phyloP scores from a whole-genome alignment of 1,140 invertebrate genomes.

The Sarcophaga peregrina region DNA sequence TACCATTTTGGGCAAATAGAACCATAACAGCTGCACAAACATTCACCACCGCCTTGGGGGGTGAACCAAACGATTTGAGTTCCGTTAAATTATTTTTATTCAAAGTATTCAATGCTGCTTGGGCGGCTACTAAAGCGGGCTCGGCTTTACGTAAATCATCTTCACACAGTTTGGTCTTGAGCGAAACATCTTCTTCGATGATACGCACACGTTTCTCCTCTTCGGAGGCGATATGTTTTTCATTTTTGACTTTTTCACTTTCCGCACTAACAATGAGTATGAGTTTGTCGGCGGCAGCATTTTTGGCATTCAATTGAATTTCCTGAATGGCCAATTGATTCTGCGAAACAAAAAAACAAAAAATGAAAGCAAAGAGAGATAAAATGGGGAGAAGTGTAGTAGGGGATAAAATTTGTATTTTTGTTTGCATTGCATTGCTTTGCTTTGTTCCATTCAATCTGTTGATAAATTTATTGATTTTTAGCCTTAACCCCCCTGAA shows the following conservation, averaged over 20 bases:
- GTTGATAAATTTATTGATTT: slow-evolving; percentile 4
- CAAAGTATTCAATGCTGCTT: slow-evolving; percentile 90
- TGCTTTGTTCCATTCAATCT: not conserved
- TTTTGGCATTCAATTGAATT: slow-evolving; percentile 84
- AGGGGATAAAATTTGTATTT: not conserved
- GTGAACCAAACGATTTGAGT: slow-evolving; percentile 92
- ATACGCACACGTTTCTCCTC: slow-evolving; percentile 92
- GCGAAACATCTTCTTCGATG: slow-evolving; percentile 84
- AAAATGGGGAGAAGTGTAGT: slow-evolving; percentile 50
- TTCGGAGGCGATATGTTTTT: slow-evolving; percentile 81
- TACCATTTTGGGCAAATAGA: slow-evolving; percentile 85
- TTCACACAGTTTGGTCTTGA: slow-evolving; percentile 86
- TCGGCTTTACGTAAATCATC: slow-evolving; percentile 92
- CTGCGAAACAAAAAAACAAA: slow-evolving; percentile 53
- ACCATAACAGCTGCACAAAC: slow-evolving; percentile 91
- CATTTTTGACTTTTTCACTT: slow-evolving; percentile 88
- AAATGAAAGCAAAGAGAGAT: too few species aligned
- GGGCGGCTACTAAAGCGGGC: slow-evolving; percentile 89
- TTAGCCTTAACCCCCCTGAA: not conserved
- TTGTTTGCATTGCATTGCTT: not conserved
- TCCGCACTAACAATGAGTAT: slow-evolving; percentile 89
- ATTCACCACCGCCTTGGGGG: slow-evolving; percentile 84
- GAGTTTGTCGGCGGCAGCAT: slow-evolving; percentile 89
- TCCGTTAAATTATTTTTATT: slow-evolving; percentile 96
- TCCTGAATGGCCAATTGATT: slow-evolving; percentile 90